Evolutionary conservation across 2,888 invertebrate genomes (phyloP).

Genomic region (Nasonia oneida): DNA sequence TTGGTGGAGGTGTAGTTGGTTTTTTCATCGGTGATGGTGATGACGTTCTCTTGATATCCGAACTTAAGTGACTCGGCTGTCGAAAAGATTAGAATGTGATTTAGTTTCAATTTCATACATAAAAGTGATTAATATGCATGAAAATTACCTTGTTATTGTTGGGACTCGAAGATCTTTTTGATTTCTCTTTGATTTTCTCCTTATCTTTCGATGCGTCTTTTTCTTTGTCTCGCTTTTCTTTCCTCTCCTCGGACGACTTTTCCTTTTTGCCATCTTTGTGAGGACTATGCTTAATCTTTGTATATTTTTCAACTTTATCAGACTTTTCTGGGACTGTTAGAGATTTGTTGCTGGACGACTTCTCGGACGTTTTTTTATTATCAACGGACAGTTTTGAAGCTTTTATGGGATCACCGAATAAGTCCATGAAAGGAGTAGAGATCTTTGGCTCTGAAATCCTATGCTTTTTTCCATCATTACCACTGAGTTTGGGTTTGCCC

Average conservation of each 20-base stretch:
- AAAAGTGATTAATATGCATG: constrained; percentile 39
- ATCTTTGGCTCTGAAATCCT: constrained; percentile 79
- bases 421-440: constrained; percentile 86
- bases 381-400: constrained; percentile 86
- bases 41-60: constrained; percentile 71
- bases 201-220: constrained; percentile 80
- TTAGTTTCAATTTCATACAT: not conserved
- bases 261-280: constrained; percentile 81
- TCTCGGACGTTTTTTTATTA: constrained; percentile 81
- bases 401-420: constrained; percentile 92
- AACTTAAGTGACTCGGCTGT: constrained; percentile 72
- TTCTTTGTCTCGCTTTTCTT: constrained; percentile 80
- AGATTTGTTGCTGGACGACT: constrained; percentile 71
- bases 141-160: constrained; percentile 71
- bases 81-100: constrained; percentile 48
- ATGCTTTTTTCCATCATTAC: constrained; percentile 78
- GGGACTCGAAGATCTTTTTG: constrained; percentile 80
- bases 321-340: constrained; percentile 80
- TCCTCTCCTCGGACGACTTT: constrained; percentile 78
- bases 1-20: constrained; percentile 73
- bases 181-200: constrained; percentile 80
- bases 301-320: constrained; percentile 80
- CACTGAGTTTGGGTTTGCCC: constrained; percentile 86
- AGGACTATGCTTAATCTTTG: constrained; percentile 81
- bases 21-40: constrained; percentile 75